Conservation (phyloP, 2,113 vertebrate genomes). For the Leptobrachium ailaonicum region DNA sequence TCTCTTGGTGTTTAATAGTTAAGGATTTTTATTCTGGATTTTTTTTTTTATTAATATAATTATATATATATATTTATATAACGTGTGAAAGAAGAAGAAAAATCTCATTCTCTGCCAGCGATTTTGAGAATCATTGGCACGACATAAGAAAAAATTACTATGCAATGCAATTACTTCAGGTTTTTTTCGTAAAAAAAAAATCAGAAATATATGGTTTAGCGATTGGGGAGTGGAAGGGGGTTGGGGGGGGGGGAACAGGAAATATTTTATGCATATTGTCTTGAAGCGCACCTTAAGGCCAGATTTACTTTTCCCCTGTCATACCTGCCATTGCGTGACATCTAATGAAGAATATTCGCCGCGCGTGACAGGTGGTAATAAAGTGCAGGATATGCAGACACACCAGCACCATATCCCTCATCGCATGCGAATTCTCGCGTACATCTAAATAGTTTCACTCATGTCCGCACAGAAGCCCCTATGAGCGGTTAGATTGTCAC, state of each 20-base stretch:
- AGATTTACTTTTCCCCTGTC: conserved; percentile 46
- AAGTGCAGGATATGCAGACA: conserved; percentile 43
- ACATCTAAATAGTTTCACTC: conserved; percentile 46
- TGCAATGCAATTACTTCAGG: conserved; percentile 41
- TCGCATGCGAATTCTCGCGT: conserved; percentile 38
- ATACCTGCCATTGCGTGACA: conserved; percentile 45
- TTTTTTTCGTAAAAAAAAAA: conserved; percentile 24
- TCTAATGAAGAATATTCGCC: conserved; percentile 45
- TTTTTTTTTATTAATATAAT: background rate
- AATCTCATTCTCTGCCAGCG: conserved; percentile 28
- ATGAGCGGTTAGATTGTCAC: conserved; percentile 47
- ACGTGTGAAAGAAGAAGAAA: background rate
- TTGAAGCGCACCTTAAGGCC: conserved; percentile 50
- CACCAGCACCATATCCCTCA: conserved; percentile 32
- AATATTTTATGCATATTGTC: conserved; percentile 51
- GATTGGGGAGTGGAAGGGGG: background rate
- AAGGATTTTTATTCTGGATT: conserved; percentile 38
- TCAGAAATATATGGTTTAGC: conserved; percentile 27
- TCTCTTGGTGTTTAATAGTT: conserved; percentile 41
- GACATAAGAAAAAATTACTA: conserved; percentile 48
- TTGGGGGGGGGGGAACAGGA: background rate
- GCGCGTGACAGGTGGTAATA: conserved; percentile 42
- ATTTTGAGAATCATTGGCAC: conserved; percentile 39
- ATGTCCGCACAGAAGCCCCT: conserved; percentile 43
- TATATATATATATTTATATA: too few species aligned